Evolutionary conservation across 35 echinoderm and acorn worm species (phyloP).

Genomic region (Heliocidaris tuberculata): DNA sequence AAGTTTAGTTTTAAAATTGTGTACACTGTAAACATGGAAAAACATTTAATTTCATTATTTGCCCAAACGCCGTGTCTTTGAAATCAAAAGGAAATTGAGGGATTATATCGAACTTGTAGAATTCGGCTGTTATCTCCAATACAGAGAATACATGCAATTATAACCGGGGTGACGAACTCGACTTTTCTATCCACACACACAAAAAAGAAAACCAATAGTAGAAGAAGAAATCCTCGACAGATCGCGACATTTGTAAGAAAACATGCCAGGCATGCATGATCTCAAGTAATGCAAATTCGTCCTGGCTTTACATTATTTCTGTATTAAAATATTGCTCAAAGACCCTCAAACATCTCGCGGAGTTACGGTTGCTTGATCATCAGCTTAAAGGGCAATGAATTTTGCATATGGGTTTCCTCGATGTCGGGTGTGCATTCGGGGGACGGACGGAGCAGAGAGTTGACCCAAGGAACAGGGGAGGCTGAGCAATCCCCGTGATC

Average conservation of each 20-base stretch:
- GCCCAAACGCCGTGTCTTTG: too few species aligned
- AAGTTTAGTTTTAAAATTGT: too few species aligned
- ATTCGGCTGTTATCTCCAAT: too few species aligned
- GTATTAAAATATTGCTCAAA: constrained; percentile 13
- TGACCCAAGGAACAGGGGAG: neutral
- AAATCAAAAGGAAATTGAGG: too few species aligned
- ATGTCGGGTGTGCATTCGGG: neutral
- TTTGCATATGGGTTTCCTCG: constrained; percentile 23
- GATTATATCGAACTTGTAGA: too few species aligned
- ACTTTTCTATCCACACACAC: neutral
- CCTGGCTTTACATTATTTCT: neutral
- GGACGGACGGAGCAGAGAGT: neutral
- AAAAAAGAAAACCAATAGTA: too few species aligned
- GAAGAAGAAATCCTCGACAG: neutral
- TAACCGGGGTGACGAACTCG: neutral
- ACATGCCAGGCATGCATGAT: constrained; percentile 3
- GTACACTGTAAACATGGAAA: too few species aligned
- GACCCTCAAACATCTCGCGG: neutral
- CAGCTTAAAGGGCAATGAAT: constrained; percentile 20
- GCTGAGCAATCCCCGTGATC: constrained; percentile 16
- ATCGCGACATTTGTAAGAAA: neutral
- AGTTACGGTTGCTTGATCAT: constrained; percentile 23
- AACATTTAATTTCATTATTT: too few species aligned
- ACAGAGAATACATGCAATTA: neutral
- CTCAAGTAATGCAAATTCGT: neutral